These are phyloP conservation scores for Lycophotia porphyrea DNA, from an alignment of 2,888 invertebrate species.

Conservation along the genomic window DNA sequence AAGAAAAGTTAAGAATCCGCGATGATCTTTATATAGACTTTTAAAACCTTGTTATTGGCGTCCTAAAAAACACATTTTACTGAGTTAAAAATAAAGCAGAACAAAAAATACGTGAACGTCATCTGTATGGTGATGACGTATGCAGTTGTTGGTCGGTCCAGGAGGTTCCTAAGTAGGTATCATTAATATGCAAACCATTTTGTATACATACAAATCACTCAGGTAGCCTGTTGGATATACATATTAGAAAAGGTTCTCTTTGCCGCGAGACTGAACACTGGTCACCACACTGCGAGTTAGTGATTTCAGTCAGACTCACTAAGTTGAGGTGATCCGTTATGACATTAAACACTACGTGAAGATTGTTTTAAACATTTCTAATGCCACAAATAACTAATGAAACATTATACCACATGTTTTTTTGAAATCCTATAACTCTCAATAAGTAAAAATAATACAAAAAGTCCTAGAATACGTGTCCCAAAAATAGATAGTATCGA, in stretches of 20 bases:
- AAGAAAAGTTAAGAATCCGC: background rate
- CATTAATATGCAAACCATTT: constrained; percentile 46
- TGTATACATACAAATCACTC: constrained; percentile 20
- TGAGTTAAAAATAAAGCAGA: constrained; percentile 1
- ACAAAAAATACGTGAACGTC: constrained; percentile 7
- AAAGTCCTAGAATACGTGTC: no score
- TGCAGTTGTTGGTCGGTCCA: constrained; percentile 16
- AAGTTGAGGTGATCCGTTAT: background rate
- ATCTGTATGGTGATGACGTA: constrained; percentile 29
- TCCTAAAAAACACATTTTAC: background rate
- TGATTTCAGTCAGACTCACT: background rate
- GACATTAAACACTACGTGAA: no score
- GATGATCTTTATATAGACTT: background rate
- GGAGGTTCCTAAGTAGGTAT: constrained; percentile 33
- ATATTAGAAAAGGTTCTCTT: background rate
- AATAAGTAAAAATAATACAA: no score
- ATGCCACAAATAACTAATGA: no score
- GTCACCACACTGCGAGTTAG: background rate
- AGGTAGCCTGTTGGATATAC: background rate
- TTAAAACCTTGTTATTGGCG: background rate
- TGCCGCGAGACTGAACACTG: background rate
- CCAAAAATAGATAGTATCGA: no score
- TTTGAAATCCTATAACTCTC: no score
- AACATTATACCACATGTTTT: no score
- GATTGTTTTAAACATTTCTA: no score